A percentile compares a stretch with the other conserved stretches of the same genome.
phyloP scores from a whole-genome alignment of 2,888 invertebrate species.

The Merodon equestris region DNA sequence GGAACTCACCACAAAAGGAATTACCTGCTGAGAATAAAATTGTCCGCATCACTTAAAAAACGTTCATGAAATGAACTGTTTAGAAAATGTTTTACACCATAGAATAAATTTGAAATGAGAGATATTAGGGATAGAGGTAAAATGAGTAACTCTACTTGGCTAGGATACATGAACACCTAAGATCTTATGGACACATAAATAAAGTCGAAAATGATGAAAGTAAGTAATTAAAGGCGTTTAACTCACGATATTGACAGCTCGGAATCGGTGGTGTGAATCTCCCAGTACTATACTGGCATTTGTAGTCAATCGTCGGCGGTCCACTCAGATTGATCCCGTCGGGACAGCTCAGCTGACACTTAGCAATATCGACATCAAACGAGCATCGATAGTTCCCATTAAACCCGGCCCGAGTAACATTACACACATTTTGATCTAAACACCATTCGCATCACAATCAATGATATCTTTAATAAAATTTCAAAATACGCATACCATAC shows the following conservation, averaged over 20 bases:
- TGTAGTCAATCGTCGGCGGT: conserved; percentile 82
- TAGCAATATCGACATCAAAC: conserved; percentile 82
- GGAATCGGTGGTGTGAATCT: conserved; percentile 86
- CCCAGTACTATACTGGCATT: conserved; percentile 84
- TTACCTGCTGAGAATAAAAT: too few relatives aligned
- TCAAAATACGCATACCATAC: conserved; percentile 72
- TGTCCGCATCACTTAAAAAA: too few relatives aligned
- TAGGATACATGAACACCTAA: too few relatives aligned
- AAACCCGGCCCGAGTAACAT: conserved; percentile 82
- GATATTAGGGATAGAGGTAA: too few relatives aligned
- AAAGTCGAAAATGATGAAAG: too few relatives aligned
- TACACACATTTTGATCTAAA: conserved; percentile 81
- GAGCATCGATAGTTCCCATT: conserved; percentile 88
- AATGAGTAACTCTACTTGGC: too few relatives aligned
- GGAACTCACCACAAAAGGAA: too few relatives aligned
- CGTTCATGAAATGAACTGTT: too few relatives aligned
- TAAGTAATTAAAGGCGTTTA: too few relatives aligned
- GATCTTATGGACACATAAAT: too few relatives aligned
- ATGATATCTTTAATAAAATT: background rate
- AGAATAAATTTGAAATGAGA: too few relatives aligned
- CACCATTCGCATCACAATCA: conserved; percentile 73
- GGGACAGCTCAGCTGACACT: conserved; percentile 85
- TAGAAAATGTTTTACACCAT: too few relatives aligned
- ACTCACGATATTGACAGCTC: conserved; percentile 84
- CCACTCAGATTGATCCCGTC: conserved; percentile 82